Conservation (phyloP, 1,140 invertebrate species). For the Ridgeia piscesae region DNA sequence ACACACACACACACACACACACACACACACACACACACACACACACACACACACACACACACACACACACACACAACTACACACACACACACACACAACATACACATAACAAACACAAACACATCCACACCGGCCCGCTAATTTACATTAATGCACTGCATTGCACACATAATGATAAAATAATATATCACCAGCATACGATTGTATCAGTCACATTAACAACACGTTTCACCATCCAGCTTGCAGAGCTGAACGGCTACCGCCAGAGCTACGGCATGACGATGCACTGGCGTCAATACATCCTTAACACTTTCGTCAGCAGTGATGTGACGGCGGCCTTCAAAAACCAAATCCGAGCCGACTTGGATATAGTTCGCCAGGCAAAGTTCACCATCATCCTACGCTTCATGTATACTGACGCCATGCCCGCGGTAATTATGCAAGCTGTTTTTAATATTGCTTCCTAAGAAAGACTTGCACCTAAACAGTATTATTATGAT, state of each 20-base stretch:
- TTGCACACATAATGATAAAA: too few species aligned
- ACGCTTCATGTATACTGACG: conserved; percentile 14
- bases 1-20: too few species aligned
- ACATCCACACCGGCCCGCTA: too few species aligned
- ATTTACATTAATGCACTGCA: too few species aligned
- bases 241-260: neutral
- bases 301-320: conserved; percentile 13
- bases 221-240: neutral
- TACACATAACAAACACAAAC: too few species aligned
- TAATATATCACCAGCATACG: too few species aligned
- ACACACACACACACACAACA: too few species aligned
- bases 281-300: neutral
- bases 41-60: too few species aligned
- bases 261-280: neutral
- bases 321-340: neutral
- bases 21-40: too few species aligned
- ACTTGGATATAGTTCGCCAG: neutral
- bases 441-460: neutral
- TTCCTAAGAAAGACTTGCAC: neutral
- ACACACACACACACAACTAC: too few species aligned
- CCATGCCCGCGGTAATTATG: neutral
- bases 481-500: neutral
- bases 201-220: too few species aligned
- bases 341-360: neutral
- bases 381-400: neutral